Evolutionary conservation across 2,888 invertebrate genomes (phyloP).

Genomic region (Acleris laterana): DNA sequence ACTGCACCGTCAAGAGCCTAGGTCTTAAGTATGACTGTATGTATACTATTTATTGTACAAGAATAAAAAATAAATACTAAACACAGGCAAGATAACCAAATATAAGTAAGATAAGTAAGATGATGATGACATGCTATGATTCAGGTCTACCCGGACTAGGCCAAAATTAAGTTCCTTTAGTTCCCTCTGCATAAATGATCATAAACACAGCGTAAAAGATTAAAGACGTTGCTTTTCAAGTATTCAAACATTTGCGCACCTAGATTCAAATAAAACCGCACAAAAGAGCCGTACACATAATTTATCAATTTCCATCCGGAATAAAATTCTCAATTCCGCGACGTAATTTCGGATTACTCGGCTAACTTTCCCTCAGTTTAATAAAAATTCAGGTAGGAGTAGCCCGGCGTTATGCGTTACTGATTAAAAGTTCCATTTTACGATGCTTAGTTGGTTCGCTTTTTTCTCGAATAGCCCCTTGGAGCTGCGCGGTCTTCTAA

Average conservation of each 20-base stretch:
- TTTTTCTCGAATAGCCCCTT: constrained; percentile 19
- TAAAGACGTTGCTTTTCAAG: constrained; percentile 16
- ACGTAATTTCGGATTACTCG: constrained; percentile 35
- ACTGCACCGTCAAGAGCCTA: neutral
- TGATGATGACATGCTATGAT: no score
- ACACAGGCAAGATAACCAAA: no score
- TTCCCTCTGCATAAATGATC: constrained; percentile 1
- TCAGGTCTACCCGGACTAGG: no score
- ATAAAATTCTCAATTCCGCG: constrained; percentile 30
- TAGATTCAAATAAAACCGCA: constrained; percentile 19
- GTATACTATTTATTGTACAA: no score
- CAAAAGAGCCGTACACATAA: constrained; percentile 34
- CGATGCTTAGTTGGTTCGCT: constrained; percentile 21
- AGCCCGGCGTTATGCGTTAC: constrained; percentile 36
- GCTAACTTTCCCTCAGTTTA: constrained; percentile 37
- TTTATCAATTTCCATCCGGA: constrained; percentile 37
- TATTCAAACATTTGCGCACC: constrained; percentile 31
- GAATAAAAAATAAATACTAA: no score
- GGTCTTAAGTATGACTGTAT: no score
- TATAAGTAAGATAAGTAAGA: no score
- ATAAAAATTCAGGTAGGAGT: constrained; percentile 37
- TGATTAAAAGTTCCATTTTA: constrained; percentile 40
- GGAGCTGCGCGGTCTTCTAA: constrained; percentile 6
- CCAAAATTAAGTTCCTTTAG: neutral
- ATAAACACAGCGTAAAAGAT: constrained; percentile 27